Percentiles rank a stretch among this genome's conserved stretches.
Conservation (phyloP, 2,888 invertebrate species). For the Petrophora chlorosata region DNA sequence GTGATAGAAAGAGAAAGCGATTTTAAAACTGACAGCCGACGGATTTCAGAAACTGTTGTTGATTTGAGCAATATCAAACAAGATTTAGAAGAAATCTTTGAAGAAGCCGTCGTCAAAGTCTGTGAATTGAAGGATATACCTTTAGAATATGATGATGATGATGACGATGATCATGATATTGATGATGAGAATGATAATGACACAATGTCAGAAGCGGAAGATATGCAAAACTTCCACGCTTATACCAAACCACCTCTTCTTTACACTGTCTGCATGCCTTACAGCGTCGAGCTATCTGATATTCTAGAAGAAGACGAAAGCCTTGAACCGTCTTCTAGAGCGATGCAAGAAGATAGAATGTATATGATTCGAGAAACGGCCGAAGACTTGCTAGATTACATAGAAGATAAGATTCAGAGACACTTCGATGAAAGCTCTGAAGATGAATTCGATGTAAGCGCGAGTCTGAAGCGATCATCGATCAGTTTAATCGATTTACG, state of each 20-base stretch:
- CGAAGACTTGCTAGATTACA: slow-evolving; percentile 63
- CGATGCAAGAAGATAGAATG: slow-evolving; percentile 57
- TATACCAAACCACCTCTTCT: slow-evolving; percentile 69
- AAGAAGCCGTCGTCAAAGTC: slow-evolving; percentile 60
- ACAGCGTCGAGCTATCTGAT: slow-evolving; percentile 74
- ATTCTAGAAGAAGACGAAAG: slow-evolving; percentile 75
- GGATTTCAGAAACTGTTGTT: slow-evolving; percentile 73
- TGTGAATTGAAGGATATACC: slow-evolving; percentile 52
- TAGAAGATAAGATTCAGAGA: slow-evolving; percentile 63
- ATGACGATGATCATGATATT: not conserved
- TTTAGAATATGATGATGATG: slow-evolving; percentile 30
- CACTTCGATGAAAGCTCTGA: slow-evolving; percentile 59
- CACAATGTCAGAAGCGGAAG: slow-evolving; percentile 74
- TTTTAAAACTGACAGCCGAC: slow-evolving; percentile 49
- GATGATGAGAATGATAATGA: slow-evolving; percentile 46
- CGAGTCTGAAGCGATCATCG: slow-evolving; percentile 62
- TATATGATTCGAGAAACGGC: slow-evolving; percentile 54
- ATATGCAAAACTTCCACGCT: slow-evolving; percentile 67
- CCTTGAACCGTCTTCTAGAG: slow-evolving; percentile 58
- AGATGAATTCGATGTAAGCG: slow-evolving; percentile 68
- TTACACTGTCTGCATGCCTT: slow-evolving; percentile 59
- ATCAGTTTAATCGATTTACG: slow-evolving; percentile 74
- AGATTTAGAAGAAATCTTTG: slow-evolving; percentile 70
- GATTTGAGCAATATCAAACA: slow-evolving; percentile 71
- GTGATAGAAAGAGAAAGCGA: slow-evolving; percentile 62